A percentile compares a stretch with the other conserved stretches of the same genome.
Conservation (phyloP, 1,140 invertebrate genomes). For the Drosophila takahashii region DNA sequence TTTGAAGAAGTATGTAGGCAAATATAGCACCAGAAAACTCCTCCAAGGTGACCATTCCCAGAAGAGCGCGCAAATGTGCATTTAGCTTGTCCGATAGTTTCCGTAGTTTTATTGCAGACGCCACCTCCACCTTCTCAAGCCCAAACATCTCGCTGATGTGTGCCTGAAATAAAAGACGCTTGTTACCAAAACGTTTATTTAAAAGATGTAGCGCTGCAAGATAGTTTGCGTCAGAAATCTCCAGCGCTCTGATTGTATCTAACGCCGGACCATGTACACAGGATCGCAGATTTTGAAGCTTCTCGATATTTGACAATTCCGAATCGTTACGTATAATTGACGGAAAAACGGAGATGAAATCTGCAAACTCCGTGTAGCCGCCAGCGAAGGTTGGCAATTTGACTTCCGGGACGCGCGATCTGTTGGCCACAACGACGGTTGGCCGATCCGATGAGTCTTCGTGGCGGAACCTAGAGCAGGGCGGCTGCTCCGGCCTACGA, state of each 20-base stretch:
- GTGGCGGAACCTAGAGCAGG: not conserved
- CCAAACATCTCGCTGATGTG: no score
- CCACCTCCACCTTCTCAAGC: not conserved
- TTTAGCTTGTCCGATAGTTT: not conserved
- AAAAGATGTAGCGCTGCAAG: no score
- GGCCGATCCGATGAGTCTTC: not conserved
- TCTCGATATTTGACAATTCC: no score
- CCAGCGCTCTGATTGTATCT: no score
- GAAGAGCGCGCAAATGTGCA: not conserved
- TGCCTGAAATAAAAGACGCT: no score
- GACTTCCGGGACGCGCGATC: not conserved
- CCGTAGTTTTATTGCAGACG: not conserved
- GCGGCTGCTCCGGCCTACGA: not conserved
- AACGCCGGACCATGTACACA: no score
- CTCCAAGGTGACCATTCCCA: not conserved
- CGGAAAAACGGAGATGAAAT: not conserved
- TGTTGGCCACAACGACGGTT: not conserved
- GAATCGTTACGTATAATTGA: no score
- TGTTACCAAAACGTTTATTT: no score
- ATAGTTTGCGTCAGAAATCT: no score
- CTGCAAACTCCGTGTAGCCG: not conserved
- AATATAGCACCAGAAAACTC: not conserved
- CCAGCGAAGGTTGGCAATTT: not conserved
- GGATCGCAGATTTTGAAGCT: no score
- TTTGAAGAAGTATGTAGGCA: no score